Conservation (phyloP, 2,113 vertebrate species). For the zebrafish (Danio rerio) region DNA sequence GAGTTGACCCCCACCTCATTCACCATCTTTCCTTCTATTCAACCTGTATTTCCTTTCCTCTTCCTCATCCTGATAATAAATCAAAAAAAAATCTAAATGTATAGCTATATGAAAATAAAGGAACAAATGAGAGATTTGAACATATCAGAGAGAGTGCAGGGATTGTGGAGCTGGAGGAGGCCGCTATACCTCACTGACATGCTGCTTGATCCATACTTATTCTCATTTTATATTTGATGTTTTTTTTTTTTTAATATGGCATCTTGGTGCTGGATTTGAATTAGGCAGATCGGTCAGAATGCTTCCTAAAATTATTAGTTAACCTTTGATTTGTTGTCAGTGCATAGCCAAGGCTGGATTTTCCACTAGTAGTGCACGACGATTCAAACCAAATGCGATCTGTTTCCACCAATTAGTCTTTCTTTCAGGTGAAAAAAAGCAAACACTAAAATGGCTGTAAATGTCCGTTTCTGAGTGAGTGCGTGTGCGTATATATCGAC, state of each 20-base stretch:
- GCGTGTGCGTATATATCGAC: conserved; percentile 28
- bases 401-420: conserved; percentile 1
- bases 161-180: conserved; percentile 34
- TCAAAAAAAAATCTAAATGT: conserved; percentile 38
- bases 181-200: conserved; percentile 51
- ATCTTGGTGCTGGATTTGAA: conserved; percentile 52
- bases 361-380: neutral
- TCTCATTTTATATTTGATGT: conserved; percentile 5
- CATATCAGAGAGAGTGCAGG: conserved; percentile 53
- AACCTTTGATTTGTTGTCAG: neutral
- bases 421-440: conserved; percentile 16
- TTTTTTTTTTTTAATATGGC: conserved; percentile 21
- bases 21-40: conserved; percentile 58
- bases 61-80: conserved; percentile 31
- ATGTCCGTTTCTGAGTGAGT: conserved; percentile 21
- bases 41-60: conserved; percentile 53
- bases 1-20: conserved; percentile 17
- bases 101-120: conserved; percentile 40
- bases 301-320: conserved; percentile 10
- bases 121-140: conserved; percentile 40
- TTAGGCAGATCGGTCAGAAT: conserved; percentile 7
- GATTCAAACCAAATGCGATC: conserved; percentile 13
- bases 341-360: conserved; percentile 17
- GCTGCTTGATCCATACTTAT: conserved; percentile 51
- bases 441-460: conserved; percentile 41